Percentiles rank a stretch among this genome's conserved stretches.
Evolutionary conservation across 2,113 vertebrate species (phyloP).

Genomic region (Tupaia chinensis): DNA sequence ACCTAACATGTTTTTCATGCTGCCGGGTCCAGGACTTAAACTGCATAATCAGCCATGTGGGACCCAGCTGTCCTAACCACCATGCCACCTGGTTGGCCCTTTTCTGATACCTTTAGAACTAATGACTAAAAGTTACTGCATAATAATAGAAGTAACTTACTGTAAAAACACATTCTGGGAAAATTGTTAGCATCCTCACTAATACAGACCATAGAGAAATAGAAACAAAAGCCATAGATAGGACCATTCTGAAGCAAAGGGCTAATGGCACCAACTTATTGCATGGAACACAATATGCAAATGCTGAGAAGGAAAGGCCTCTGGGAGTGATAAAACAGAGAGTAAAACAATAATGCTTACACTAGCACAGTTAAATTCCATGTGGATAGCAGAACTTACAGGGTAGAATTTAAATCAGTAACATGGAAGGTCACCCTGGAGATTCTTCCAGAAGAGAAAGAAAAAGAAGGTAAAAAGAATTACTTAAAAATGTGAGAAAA

Average conservation of each 20-base stretch:
- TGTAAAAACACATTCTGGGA: not conserved
- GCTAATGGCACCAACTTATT: not conserved
- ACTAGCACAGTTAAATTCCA: not conserved
- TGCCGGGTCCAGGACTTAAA: too few species aligned
- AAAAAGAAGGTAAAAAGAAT: not conserved
- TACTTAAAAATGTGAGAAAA: conserved; percentile 1
- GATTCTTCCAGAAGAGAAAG: not conserved
- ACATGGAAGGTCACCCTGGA: not conserved
- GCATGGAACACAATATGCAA: not conserved
- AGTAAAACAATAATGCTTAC: not conserved
- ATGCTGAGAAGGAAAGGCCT: not conserved
- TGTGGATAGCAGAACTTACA: not conserved
- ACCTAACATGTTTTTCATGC: too few species aligned
- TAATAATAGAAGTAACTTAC: not conserved
- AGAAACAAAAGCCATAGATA: not conserved
- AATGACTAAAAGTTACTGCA: not conserved
- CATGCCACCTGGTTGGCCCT: too few species aligned
- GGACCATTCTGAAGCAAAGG: not conserved
- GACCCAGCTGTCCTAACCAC: too few species aligned
- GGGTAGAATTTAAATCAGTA: not conserved
- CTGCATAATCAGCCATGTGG: too few species aligned
- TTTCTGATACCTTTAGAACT: not conserved
- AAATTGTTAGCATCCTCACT: not conserved
- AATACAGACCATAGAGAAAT: not conserved
- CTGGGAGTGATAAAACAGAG: not conserved